A percentile compares a stretch with the other conserved stretches of the same genome.
phyloP scores from a whole-genome alignment of 1,140 invertebrate species.

The Chironomus tepperi region DNA sequence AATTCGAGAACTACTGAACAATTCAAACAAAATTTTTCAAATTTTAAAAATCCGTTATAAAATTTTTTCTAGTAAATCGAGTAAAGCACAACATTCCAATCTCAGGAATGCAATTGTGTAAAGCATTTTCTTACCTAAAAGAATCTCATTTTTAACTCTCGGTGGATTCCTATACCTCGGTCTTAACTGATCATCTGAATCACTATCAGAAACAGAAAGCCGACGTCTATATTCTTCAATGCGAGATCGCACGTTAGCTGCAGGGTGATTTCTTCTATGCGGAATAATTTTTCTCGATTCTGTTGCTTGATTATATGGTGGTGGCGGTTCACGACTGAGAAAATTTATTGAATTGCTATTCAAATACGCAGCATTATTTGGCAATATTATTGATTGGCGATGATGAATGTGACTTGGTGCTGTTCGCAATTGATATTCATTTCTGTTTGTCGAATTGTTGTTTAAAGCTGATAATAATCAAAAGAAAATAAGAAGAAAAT shows the following conservation, averaged over 20 bases:
- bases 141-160: background rate
- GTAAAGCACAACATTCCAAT: too few species aligned
- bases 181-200: slow-evolving; percentile 15
- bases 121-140: slow-evolving; percentile 15
- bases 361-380: background rate
- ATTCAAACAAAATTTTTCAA: too few species aligned
- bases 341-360: background rate
- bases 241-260: background rate
- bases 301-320: background rate
- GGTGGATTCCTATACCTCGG: background rate
- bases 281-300: background rate
- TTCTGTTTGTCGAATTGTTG: background rate
- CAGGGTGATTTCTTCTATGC: background rate
- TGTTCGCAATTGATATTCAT: background rate
- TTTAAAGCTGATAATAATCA: background rate
- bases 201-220: slow-evolving; percentile 15
- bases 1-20: too few species aligned
- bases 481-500: too few species aligned
- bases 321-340: background rate
- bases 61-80: too few species aligned
- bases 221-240: slow-evolving; percentile 15
- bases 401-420: background rate
- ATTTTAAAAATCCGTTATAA: too few species aligned
- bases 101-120: background rate
- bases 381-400: background rate